These are phyloP conservation scores for Odontomyia ornata DNA, from an alignment of 2,888 invertebrate species.

Conservation along the genomic window DNA sequence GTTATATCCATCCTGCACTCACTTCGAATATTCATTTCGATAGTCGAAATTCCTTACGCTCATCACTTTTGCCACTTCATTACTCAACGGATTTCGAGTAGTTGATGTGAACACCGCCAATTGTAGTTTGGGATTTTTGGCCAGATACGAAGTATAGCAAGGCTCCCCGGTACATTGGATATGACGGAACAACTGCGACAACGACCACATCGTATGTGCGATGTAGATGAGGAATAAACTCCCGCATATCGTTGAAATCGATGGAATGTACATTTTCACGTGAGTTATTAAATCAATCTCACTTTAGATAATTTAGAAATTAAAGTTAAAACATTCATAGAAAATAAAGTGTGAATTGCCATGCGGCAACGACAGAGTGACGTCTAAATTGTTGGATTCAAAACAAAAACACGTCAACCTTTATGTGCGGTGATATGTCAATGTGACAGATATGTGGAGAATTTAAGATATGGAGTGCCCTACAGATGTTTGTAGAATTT, in stretches of 20 bases:
- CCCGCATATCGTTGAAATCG: constrained; percentile 71
- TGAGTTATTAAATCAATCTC: neutral
- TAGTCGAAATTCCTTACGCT: constrained; percentile 74
- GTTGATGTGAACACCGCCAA: constrained; percentile 75
- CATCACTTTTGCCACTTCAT: constrained; percentile 71
- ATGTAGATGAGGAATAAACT: constrained; percentile 76
- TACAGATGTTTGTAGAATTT: no score
- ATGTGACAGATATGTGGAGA: neutral
- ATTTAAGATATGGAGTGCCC: neutral
- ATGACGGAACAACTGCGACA: constrained; percentile 76
- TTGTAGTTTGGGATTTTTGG: constrained; percentile 73
- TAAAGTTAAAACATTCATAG: neutral
- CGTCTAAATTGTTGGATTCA: neutral
- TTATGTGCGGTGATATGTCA: neutral
- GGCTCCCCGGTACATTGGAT: constrained; percentile 69
- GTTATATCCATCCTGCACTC: neutral
- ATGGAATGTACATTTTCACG: constrained; percentile 62
- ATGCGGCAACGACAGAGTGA: neutral
- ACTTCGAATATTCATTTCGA: constrained; percentile 58
- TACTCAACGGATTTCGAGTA: constrained; percentile 67
- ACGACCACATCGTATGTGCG: constrained; percentile 77
- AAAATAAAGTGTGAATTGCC: neutral
- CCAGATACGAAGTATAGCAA: constrained; percentile 77
- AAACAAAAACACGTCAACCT: constrained; percentile 43
- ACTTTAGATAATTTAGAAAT: constrained; percentile 31